Base-by-base conservation (phyloP, 2,797 vertebrate species). In the Scarus forsteni region DNA sequence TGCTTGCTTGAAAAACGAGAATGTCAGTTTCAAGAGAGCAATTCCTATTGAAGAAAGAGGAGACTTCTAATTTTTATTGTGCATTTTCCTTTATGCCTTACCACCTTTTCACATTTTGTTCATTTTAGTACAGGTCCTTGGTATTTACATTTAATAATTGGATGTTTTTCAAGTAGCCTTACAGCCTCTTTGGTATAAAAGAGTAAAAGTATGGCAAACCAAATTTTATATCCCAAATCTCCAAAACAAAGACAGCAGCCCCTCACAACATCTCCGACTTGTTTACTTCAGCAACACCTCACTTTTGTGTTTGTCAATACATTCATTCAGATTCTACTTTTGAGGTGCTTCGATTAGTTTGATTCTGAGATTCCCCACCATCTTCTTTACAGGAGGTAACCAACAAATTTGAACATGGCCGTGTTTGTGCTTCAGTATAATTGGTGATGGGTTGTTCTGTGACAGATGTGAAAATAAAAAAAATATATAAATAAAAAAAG, bases 371-470 rank as follows among this genome's bases (percentile, higher is more conserved):
- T 91, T 82, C 91, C 89, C 87, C 86, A 83, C 83, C 75, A 86
- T 88, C 80, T 83, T 93, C 90, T 92, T 91, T 93, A 91, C 90
- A 74, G 90, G 90, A 93, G 92, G 90, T 90, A 94, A 80, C 87
- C 89, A 92, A 92, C 85, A 91, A 87, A 93, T 87, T 85, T 93
- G 80, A 90, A 93, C 89, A 85, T 57, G 79, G 77, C 75, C 64
- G 66, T 86, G 87, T 92, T 91, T 93, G 84, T 90, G 90, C 80
- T 90, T 89, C 87, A 73, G 63, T 91, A 90, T 94, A 94, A 95
- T 94, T 94, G 93, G 93, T 91, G 89, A 92, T 92, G 91, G 89
- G 91, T 92, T 91, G 90, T 91, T 92, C 89, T 92, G 88, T 93
- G 92, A 94, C 92, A 92, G 90, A 94, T 92, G 89, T 85, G 88